Evolutionary conservation across 2,797 vertebrate genomes (phyloP).

Genomic region (Macroramphosus scolopax): DNA sequence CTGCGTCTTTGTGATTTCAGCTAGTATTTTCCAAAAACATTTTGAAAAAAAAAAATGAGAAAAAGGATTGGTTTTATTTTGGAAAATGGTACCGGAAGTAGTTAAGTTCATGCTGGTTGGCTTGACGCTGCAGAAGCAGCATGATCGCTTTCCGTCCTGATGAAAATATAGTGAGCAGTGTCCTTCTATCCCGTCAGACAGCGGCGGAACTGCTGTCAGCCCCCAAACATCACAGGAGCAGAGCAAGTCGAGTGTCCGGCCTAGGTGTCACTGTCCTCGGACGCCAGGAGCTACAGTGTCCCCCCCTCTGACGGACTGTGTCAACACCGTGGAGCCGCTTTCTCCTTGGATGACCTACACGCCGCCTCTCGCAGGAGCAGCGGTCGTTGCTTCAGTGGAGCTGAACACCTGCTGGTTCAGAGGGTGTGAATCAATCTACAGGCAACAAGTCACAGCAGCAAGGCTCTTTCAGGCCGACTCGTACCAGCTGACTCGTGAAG

Average conservation of each 20-base stretch:
- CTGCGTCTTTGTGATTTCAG: too few species aligned
- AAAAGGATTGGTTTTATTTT: too few species aligned
- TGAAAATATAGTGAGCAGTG: slow-evolving; percentile 38
- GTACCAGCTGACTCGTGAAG: slow-evolving; percentile 41
- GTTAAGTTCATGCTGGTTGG: accelerated
- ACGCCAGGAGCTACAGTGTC: slow-evolving; percentile 7
- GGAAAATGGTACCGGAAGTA: slow-evolving; percentile 31
- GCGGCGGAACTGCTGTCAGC: neutral
- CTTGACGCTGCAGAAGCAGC: slow-evolving; percentile 24
- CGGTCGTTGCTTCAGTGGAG: slow-evolving; percentile 2
- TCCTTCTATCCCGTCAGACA: slow-evolving; percentile 34
- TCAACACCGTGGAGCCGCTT: slow-evolving; percentile 38
- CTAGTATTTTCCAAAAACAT: too few species aligned
- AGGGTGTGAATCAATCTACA: slow-evolving; percentile 4
- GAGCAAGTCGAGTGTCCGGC: neutral
- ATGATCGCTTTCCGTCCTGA: slow-evolving; percentile 18
- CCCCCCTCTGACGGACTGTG: neutral
- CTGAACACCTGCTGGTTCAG: slow-evolving; percentile 35
- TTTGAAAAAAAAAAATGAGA: too few species aligned
- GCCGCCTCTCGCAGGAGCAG: slow-evolving; percentile 28
- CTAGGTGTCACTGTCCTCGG: slow-evolving; percentile 18
- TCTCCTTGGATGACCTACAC: slow-evolving; percentile 78
- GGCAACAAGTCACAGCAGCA: slow-evolving; percentile 2
- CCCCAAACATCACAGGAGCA: neutral
- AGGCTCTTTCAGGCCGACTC: slow-evolving; percentile 30